Conservation (phyloP, 2,113 vertebrate genomes). For the Gasterosteus aculeatus region DNA sequence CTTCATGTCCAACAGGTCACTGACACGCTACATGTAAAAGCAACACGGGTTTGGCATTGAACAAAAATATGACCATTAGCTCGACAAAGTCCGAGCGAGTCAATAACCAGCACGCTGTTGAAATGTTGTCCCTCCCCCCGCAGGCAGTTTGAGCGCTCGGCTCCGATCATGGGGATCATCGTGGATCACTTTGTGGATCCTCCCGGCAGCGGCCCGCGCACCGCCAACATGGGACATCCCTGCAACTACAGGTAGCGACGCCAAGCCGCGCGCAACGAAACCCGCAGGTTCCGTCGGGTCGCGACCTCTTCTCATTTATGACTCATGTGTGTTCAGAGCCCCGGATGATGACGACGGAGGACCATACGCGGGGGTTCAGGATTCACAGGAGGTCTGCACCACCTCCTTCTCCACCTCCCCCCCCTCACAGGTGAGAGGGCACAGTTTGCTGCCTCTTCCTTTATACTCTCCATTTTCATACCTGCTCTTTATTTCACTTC, state of each 20-base stretch:
- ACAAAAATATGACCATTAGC: background rate
- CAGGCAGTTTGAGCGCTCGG: conserved; percentile 96
- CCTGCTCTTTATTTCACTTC: conserved; percentile 50
- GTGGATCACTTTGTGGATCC: conserved; percentile 99
- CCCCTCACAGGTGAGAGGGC: conserved; percentile 89
- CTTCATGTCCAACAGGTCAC: conserved; percentile 96
- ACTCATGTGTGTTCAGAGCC: conserved; percentile 63
- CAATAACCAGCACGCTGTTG: background rate
- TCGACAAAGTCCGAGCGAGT: background rate
- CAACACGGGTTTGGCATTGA: background rate
- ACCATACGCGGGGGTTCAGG: conserved; percentile 88
- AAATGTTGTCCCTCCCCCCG: background rate
- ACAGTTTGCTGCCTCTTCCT: background rate
- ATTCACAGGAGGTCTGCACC: conserved; percentile 97
- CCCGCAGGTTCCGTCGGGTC: too few relatives aligned
- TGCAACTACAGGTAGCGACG: conserved; percentile 94
- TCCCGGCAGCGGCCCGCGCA: conserved; percentile 81
- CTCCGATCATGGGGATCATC: conserved; percentile 98
- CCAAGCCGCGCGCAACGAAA: background rate
- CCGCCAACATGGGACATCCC: conserved; percentile 88
- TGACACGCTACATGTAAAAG: background rate
- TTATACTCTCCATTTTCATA: conserved; percentile 44
- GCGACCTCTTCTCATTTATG: background rate
- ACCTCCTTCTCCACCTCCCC: conserved; percentile 99
- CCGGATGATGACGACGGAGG: conserved; percentile 87